Evolutionary conservation across 2,797 vertebrate species (phyloP).

Genomic region (Antrozous pallidus): DNA sequence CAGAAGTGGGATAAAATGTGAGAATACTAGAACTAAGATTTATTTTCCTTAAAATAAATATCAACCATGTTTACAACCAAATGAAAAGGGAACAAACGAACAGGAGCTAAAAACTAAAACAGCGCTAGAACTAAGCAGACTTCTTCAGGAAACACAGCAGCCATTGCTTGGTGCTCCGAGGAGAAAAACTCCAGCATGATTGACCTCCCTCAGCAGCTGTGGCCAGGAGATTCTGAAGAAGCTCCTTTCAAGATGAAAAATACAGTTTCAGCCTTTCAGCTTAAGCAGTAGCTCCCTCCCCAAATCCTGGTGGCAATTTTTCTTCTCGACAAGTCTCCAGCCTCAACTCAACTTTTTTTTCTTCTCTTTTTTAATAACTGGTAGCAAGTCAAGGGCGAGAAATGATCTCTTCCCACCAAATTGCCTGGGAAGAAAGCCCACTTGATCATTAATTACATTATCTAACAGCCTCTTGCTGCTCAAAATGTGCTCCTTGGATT

Average conservation of each 20-base stretch:
- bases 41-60: not conserved
- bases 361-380: not conserved
- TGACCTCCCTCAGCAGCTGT: not conserved
- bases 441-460: not conserved
- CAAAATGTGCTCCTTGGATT: not conserved
- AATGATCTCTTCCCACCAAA: constrained; percentile 2
- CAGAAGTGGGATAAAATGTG: not conserved
- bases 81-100: not conserved
- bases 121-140: not conserved
- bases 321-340: not conserved
- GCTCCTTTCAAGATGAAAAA: not conserved
- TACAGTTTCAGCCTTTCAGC: not conserved
- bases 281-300: not conserved
- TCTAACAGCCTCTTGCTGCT: not conserved
- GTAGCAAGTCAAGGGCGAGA: not conserved
- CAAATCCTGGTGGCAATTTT: not conserved
- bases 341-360: not conserved
- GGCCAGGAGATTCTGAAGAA: not conserved
- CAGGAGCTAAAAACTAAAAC: not conserved
- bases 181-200: not conserved
- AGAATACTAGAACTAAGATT: not conserved
- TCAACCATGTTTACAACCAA: not conserved
- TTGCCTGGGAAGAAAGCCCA: constrained; percentile 1
- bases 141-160: not conserved
- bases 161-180: not conserved